Base-by-base conservation (phyloP, 2,888 invertebrate species). In the Machimus atricapillus region DNA sequence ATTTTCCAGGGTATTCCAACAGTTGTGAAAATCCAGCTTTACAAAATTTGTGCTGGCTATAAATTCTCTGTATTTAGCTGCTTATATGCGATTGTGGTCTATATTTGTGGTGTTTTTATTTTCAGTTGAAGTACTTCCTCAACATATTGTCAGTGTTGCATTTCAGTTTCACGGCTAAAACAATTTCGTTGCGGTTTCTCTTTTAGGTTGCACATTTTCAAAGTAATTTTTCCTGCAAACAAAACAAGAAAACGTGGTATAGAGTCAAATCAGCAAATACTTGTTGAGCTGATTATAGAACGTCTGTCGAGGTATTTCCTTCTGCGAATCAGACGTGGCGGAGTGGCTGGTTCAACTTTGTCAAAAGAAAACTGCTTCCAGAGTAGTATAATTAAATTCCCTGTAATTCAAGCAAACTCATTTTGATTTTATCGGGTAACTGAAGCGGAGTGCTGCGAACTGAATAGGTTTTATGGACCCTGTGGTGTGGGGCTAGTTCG, bases 1-100 rank as follows among this genome's bases (percentile, higher is more conserved):
- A 92, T 92, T 83, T 83, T 66, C 58, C 46, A 52, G 56, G 34
- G 52, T 85, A 19, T 88, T 76, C 86, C 58, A 34, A 56, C 31
- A 81, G 56, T 52, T 52, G 23, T 56, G 31, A 56, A 81, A 81
- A 81, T 56, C 81, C 81, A 81, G 81, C 81, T 81, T 81, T 81
- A 58, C 56, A 46, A 31, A 34, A 66, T n/a, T 83, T 83, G 16
- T 37, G 83, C n/a, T 40, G n/a, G 40, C 16, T 14, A 83, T 66
- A 83, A 83, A 73, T 56, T 81, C 52, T 40, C 31, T 7, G 52
- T 56, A 56, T 81, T 81, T 43, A 56, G 52, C 81, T 52, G 31
- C 52, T 56, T 56, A 31, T 78, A 43, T 81, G 56, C 31, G 19
- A 81, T 52, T 56, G 52, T n/a, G 52, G 52, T 81, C 2, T 81